Percentiles rank a stretch among this genome's conserved stretches.
phyloP scores from a whole-genome alignment of 2,797 vertebrate species.

The Sarcophilus harrisii region DNA sequence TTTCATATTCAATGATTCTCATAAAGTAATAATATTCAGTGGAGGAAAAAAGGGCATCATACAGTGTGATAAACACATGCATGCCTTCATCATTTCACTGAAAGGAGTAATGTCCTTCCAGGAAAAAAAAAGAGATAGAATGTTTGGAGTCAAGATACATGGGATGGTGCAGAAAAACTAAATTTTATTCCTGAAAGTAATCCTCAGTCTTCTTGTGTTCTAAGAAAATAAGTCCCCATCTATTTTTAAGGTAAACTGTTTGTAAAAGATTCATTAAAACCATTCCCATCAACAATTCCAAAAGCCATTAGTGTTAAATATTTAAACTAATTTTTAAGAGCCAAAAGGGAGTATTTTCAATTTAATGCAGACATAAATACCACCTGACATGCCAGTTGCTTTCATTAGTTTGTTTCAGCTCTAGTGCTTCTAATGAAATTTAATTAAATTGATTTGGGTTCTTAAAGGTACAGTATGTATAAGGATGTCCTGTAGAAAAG shows the following conservation, averaged over 20 bases:
- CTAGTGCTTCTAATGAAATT: constrained; percentile 82
- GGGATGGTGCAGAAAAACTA: constrained; percentile 10
- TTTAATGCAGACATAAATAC: constrained; percentile 85
- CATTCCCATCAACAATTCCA: constrained; percentile 80
- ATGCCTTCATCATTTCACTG: not conserved
- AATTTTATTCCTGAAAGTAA: constrained; percentile 36
- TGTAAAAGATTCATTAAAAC: constrained; percentile 82
- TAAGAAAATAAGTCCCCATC: constrained; percentile 64
- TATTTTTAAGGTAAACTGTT: constrained; percentile 81
- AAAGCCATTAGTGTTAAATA: constrained; percentile 85
- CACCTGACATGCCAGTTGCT: constrained; percentile 78
- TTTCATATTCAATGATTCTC: constrained; percentile 9
- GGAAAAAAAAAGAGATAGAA: not conserved
- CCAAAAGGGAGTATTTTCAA: constrained; percentile 84
- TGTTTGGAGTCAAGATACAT: not conserved
- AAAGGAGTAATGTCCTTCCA: not conserved
- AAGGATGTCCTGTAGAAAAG: constrained; percentile 65
- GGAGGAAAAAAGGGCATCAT: constrained; percentile 39
- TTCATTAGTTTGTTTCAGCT: constrained; percentile 85
- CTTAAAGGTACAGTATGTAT: constrained; percentile 81
- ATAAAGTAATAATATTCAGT: constrained; percentile 11
- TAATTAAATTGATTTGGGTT: constrained; percentile 84
- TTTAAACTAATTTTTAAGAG: constrained; percentile 85
- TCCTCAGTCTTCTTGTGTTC: constrained; percentile 36
- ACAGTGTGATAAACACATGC: not conserved